A percentile compares a stretch with the other conserved stretches of the same genome.
Conservation (phyloP, 2,113 vertebrate species). For the Odontesthes bonariensis region DNA sequence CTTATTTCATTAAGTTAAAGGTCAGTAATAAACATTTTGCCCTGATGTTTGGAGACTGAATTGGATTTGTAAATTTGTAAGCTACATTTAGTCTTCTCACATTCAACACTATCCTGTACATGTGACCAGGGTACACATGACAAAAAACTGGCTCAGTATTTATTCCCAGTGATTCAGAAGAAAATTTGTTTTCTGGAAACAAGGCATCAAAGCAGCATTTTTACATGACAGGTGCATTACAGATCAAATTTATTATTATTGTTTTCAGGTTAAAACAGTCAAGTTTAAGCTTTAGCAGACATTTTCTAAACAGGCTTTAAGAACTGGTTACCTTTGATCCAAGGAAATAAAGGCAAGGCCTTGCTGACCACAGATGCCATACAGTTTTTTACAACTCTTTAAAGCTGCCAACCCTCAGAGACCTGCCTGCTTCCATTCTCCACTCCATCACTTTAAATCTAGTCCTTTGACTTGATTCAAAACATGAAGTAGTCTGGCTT, state of each 20-base stretch:
- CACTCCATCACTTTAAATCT: constrained; percentile 70
- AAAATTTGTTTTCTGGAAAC: constrained; percentile 9
- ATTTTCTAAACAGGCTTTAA: constrained; percentile 51
- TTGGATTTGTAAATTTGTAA: no score
- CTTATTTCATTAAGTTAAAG: no score
- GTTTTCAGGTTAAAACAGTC: constrained; percentile 50
- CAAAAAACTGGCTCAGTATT: constrained; percentile 1
- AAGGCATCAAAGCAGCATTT: constrained; percentile 27
- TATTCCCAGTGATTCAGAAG: not conserved
- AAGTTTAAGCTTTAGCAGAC: constrained; percentile 53
- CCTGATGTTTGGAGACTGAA: no score
- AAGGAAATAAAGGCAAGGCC: constrained; percentile 71
- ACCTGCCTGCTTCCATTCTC: constrained; percentile 76
- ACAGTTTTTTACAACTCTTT: constrained; percentile 60
- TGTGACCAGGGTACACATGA: constrained; percentile 16
- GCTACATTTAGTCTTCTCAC: constrained; percentile 3
- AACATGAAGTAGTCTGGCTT: constrained; percentile 64
- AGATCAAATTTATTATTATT: constrained; percentile 51
- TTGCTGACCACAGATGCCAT: constrained; percentile 71
- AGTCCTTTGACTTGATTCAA: constrained; percentile 67
- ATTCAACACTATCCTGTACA: not conserved
- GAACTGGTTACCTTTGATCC: constrained; percentile 66
- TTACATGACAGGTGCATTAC: constrained; percentile 44
- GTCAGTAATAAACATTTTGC: no score
- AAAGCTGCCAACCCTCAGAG: constrained; percentile 72